Evolutionary conservation across 2,888 invertebrate genomes (phyloP).

Genomic region (Malthinus flaveolus): DNA sequence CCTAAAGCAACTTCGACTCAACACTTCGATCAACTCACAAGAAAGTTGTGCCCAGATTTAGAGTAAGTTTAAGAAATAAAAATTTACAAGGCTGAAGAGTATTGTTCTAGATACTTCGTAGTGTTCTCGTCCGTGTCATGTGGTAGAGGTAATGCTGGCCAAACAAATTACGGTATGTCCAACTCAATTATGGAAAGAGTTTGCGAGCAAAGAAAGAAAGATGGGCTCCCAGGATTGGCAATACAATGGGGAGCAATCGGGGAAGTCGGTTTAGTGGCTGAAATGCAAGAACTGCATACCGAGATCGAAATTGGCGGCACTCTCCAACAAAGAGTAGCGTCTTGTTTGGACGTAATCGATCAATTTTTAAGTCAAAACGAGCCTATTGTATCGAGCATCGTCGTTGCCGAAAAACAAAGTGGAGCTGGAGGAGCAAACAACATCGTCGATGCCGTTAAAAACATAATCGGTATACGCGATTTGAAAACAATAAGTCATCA

Average conservation of each 20-base stretch:
- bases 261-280: conserved; percentile 73
- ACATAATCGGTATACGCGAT: conserved; percentile 63
- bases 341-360: conserved; percentile 66
- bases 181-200: conserved; percentile 91
- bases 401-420: conserved; percentile 81
- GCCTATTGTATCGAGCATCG: conserved; percentile 78
- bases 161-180: conserved; percentile 88
- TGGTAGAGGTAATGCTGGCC: conserved; percentile 89
- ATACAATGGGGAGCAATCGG: conserved; percentile 94
- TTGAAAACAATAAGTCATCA: conserved; percentile 71
- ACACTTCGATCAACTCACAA: conserved; percentile 70
- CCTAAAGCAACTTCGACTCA: conserved; percentile 84
- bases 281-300: conserved; percentile 41
- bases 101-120: conserved; percentile 70
- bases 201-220: conserved; percentile 71
- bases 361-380: conserved; percentile 68
- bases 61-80: conserved; percentile 37
- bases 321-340: conserved; percentile 65
- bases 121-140: conserved; percentile 91
- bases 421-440: conserved; percentile 64
- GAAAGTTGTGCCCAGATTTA: conserved; percentile 60
- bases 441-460: conserved; percentile 73
- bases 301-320: conserved; percentile 61
- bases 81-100: neutral
- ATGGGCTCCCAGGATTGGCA: conserved; percentile 78